Evolutionary conservation across 2,888 invertebrate genomes (phyloP).

Genomic region (Nowickia ferox): DNA sequence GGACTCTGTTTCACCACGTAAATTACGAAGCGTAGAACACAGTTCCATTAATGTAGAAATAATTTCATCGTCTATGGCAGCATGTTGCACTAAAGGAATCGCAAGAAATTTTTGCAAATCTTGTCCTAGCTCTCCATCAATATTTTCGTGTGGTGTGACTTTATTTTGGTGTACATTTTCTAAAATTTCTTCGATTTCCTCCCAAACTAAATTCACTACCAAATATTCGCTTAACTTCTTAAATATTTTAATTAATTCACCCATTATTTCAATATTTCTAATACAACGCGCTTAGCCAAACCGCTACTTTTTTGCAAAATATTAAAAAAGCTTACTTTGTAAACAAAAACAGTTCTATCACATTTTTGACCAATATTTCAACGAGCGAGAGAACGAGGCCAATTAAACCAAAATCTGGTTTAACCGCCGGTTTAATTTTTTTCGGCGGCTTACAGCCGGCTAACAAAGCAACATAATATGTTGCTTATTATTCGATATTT

Average conservation of each 20-base stretch:
- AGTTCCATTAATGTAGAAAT: slow-evolving; percentile 78
- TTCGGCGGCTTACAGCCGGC: too few species aligned
- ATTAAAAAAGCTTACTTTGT: slow-evolving; percentile 1
- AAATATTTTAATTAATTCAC: slow-evolving; percentile 78
- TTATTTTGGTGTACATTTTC: slow-evolving; percentile 60
- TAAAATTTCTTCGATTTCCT: slow-evolving; percentile 77
- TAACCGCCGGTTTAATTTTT: too few species aligned
- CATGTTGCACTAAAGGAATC: slow-evolving; percentile 75
- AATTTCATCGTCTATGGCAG: slow-evolving; percentile 73
- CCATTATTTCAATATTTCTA: slow-evolving; percentile 74
- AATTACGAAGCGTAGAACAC: slow-evolving; percentile 77
- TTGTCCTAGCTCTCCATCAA: neutral
- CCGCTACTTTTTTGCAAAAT: neutral
- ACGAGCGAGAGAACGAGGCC: too few species aligned
- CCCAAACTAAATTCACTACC: slow-evolving; percentile 76
- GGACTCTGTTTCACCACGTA: slow-evolving; percentile 76
- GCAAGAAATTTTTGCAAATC: slow-evolving; percentile 45
- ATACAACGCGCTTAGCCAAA: neutral
- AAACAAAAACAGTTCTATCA: slow-evolving; percentile 33
- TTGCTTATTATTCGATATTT: too few species aligned
- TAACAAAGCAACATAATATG: too few species aligned
- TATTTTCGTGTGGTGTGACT: slow-evolving; percentile 6
- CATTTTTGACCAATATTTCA: neutral
- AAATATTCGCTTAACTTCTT: slow-evolving; percentile 77
- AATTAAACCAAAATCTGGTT: too few species aligned